Conservation (phyloP, 2,797 vertebrate genomes). For the Epinephelus awoara region DNA sequence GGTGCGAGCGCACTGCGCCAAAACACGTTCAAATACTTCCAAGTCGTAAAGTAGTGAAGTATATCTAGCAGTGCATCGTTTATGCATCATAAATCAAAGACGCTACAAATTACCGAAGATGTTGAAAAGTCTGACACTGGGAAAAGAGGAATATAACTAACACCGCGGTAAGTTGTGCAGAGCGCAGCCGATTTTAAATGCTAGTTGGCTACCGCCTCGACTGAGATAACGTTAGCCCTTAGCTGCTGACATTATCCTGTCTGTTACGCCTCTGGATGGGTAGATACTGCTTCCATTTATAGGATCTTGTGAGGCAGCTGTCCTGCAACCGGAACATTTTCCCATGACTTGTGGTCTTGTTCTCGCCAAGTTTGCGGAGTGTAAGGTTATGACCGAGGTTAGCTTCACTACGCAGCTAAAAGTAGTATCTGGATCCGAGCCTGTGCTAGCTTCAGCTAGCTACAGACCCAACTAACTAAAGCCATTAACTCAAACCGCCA, state of each 20-base stretch:
- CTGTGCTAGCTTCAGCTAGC: constrained; percentile 58
- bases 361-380: constrained; percentile 53
- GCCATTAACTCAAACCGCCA: constrained; percentile 9
- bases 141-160: constrained; percentile 73
- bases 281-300: constrained; percentile 74
- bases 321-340: constrained; percentile 46
- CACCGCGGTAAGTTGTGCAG: constrained; percentile 81
- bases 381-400: constrained; percentile 55
- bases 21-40: constrained; percentile 41
- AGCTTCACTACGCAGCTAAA: constrained; percentile 72
- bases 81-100: constrained; percentile 40
- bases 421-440: constrained; percentile 27
- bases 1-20: constrained; percentile 69
- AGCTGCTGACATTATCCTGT: constrained; percentile 63
- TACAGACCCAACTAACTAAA: constrained; percentile 30
- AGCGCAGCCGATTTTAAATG: constrained; percentile 52
- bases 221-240: constrained; percentile 56
- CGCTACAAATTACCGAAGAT: constrained; percentile 67
- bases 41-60: constrained; percentile 30
- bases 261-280: constrained; percentile 30
- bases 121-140: constrained; percentile 73
- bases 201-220: constrained; percentile 54
- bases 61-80: constrained; percentile 20
- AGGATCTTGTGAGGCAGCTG: constrained; percentile 61
- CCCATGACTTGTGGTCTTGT: constrained; percentile 26